Base-by-base conservation (phyloP, 1,140 invertebrate genomes). In the Schlechtendalia chinensis region DNA sequence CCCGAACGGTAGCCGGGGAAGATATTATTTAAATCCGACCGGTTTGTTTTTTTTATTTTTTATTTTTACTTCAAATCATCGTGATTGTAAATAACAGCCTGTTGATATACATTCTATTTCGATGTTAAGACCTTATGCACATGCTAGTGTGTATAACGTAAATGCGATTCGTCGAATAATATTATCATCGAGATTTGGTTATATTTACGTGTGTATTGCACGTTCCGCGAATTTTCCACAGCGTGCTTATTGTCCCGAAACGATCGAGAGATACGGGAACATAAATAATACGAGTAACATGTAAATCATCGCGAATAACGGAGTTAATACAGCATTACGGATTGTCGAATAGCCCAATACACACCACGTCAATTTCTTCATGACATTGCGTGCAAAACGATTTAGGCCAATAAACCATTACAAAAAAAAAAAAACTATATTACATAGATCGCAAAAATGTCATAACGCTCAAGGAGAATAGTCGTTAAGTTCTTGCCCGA, bases 301-400 rank as follows among this genome's bases (percentile, higher is more conserved):
- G 27, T n/a, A 72, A 53, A 72, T 54, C 24, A 72, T 54, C 24
- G 19, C 17, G 19, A 54, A 29, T 22, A 72, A 50, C 17, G n/a
- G 22, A 50, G 22, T 47, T 24, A n/a, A 54, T 54, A n/a, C 8
- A 54, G 16, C 4, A 54, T 29, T 71, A 53, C 6, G 24, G 12
- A 69, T 47, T 69, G 45, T 69, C 5, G 3, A 53, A 54, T 14
- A 53, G 24, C 24, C 11, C 17, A 29, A 72, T 29, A 54, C 10
- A 32, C 16, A 19, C 5, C 22, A 71, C 0, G n/a, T n/a, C n/a
- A 17, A 53, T n/a, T 54, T 69, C 8, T 50, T 69, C 16, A 72
- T 32, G 53, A 29, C 50, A 71, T 14, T 29, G 69, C 27, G 50
- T 54, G 50, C n/a, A 72, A 72, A 72, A 72, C 69, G 47, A 72